Percentiles rank a stretch among this genome's conserved stretches.
Conservation (phyloP, 2,888 invertebrate species). For the Malacosoma neustria region DNA sequence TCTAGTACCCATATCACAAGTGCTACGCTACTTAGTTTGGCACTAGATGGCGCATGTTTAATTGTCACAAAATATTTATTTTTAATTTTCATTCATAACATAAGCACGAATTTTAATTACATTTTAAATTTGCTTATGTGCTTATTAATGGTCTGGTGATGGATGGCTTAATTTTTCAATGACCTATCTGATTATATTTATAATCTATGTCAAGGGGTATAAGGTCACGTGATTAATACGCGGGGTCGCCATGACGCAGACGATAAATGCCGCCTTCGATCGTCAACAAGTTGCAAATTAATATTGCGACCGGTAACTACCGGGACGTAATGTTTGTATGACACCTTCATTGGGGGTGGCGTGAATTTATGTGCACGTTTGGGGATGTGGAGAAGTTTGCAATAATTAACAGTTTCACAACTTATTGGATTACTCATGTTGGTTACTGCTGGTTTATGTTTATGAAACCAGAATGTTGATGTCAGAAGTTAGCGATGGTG, state of each 20-base stretch:
- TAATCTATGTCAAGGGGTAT: constrained; percentile 30
- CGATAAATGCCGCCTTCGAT: constrained; percentile 49
- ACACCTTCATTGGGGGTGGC: constrained; percentile 23
- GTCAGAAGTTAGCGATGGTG: too few species aligned
- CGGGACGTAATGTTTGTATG: constrained; percentile 28
- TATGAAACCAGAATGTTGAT: too few species aligned
- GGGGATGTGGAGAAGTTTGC: neutral
- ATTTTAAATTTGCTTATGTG: too few species aligned
- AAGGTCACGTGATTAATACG: constrained; percentile 68
- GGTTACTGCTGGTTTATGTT: too few species aligned
- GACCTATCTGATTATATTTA: neutral
- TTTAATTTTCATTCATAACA: too few species aligned
- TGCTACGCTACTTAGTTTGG: too few species aligned
- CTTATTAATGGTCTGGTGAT: too few species aligned
- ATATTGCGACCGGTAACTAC: constrained; percentile 39
- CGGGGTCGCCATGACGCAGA: constrained; percentile 40
- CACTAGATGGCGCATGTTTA: too few species aligned
- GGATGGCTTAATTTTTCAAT: too few species aligned
- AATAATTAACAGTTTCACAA: neutral
- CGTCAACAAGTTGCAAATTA: constrained; percentile 75
- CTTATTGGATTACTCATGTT: neutral
- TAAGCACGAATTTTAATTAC: too few species aligned
- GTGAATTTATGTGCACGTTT: neutral
- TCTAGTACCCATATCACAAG: too few species aligned
- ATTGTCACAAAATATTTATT: too few species aligned